Evolutionary conservation across 2,888 invertebrate species (phyloP), one percentile per base, ranked within the genome.

Genomic region (Pseudococcus longispinus): DNA sequence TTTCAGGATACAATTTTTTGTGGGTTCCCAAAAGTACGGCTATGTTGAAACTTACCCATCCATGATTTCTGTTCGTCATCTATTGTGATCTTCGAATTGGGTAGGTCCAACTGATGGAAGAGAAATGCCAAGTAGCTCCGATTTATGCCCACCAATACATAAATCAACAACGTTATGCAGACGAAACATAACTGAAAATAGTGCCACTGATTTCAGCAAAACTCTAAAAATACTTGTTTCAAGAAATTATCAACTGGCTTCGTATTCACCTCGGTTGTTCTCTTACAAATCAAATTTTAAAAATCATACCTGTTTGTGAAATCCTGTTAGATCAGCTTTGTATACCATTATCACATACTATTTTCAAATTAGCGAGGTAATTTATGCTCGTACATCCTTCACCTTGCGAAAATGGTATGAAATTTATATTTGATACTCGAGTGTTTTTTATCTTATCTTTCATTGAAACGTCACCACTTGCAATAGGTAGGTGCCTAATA

Each of bases 111-210:
- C 20, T 84, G 84, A 23, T 55, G 84, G 18, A 84, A 60, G 9
- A 65, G 32, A n/a, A 84, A 84, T 2, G 84, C 55, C 37, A 65
- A 60, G 60, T 60, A 84, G 13, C 84, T 84, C 0, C 84, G 26
- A 65, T 55, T 84, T 9, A 84, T 84, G 2, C 84, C 84, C 32
- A 84, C 55, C 37, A 84, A 60, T 20, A 84, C 55, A 51, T 84
- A 84, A 8, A 65, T 42, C 13, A 65, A 20, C 11, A 37, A 37
- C 0, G 84, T 60, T n/a, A 84, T 65, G 84, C 84, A 84, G 4
- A 65, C 60, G 15, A 84, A 55, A 60, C 29, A 60, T 18, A 84
- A 29, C 84, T 84, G 65, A 9, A 60, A 37, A 65, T 4, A 70
- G 8, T 13, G 18, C 15, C 0, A 18, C 26, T 2, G 44, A 37